Percentiles rank a stretch among this genome's conserved stretches.
phyloP scores from a whole-genome alignment of 37 sponge, comb jelly and placozoan genomes.

The Cladorhizidae sp. region DNA sequence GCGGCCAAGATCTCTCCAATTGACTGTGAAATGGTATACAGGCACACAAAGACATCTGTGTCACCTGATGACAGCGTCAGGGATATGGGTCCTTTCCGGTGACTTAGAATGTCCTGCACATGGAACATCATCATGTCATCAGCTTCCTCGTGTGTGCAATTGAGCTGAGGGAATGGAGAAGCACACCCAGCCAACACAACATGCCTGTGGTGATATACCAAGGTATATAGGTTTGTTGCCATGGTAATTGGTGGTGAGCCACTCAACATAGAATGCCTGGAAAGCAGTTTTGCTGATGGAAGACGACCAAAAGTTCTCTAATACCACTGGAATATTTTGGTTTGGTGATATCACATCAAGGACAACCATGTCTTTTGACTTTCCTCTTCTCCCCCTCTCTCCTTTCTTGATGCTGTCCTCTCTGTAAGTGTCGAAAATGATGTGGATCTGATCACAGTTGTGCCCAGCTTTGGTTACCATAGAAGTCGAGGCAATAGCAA shows the following conservation, averaged over 20 bases:
- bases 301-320: conserved; percentile 10
- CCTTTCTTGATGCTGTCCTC: too few relatives aligned
- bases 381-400: too few relatives aligned
- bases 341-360: conserved; percentile 3
- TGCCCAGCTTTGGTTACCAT: background rate
- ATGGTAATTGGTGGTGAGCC: conserved; percentile 1
- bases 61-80: conserved; percentile 1
- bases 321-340: conserved; percentile 7
- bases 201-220: conserved; percentile 6
- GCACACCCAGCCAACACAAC: background rate
- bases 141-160: conserved; percentile 1
- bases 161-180: background rate
- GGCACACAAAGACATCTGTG: too few relatives aligned
- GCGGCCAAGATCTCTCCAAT: too few relatives aligned
- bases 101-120: background rate
- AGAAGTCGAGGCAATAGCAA: background rate
- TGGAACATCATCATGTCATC: background rate
- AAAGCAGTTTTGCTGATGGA: conserved; percentile 10
- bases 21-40: too few relatives aligned
- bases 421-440: too few relatives aligned
- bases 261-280: conserved; percentile 10
- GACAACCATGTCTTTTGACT: too few relatives aligned
- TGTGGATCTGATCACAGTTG: conserved; percentile 1
- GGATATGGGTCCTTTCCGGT: background rate
- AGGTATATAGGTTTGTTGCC: conserved; percentile 1